Conservation (phyloP, 1,140 invertebrate genomes). For the Cotesia chilonis region DNA sequence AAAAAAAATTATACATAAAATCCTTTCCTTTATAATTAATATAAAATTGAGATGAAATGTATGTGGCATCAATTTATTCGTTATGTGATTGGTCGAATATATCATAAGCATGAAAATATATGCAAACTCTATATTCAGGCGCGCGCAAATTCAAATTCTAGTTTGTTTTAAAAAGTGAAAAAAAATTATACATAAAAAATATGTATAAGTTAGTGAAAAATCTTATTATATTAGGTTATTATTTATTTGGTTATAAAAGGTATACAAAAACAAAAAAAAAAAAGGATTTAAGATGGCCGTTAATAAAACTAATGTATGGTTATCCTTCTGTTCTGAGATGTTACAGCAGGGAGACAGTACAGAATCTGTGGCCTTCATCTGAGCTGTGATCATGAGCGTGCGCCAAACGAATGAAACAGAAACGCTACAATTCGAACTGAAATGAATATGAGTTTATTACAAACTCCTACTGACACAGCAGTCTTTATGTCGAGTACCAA, state of each 20-base stretch:
- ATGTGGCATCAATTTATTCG: no score
- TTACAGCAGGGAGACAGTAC: conserved; percentile 67
- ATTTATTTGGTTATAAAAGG: conserved; percentile 52
- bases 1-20: neutral
- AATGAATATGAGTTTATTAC: conserved; percentile 59
- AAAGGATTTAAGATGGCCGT: conserved; percentile 49
- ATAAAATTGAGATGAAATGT: no score
- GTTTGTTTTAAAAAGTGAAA: conserved; percentile 8
- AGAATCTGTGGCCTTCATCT: conserved; percentile 67
- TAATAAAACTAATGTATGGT: conserved; percentile 66
- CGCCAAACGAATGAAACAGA: conserved; percentile 65
- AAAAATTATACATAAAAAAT: conserved; percentile 10
- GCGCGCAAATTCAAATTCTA: no score
- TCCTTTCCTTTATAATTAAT: no score
- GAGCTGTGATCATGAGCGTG: conserved; percentile 66
- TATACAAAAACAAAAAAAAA: conserved; percentile 38
- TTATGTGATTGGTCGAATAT: no score
- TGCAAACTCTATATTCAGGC: no score
- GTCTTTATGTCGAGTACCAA: conserved; percentile 56
- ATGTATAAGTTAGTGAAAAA: neutral
- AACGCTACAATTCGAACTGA: conserved; percentile 61
- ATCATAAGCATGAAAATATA: no score
- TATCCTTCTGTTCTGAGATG: conserved; percentile 68
- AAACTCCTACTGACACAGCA: conserved; percentile 59
- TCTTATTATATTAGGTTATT: conserved; percentile 54